Percentiles rank a stretch among this genome's conserved stretches.
Evolutionary conservation across 2,113 vertebrate genomes (phyloP).

Genomic region (Procavia capensis): DNA sequence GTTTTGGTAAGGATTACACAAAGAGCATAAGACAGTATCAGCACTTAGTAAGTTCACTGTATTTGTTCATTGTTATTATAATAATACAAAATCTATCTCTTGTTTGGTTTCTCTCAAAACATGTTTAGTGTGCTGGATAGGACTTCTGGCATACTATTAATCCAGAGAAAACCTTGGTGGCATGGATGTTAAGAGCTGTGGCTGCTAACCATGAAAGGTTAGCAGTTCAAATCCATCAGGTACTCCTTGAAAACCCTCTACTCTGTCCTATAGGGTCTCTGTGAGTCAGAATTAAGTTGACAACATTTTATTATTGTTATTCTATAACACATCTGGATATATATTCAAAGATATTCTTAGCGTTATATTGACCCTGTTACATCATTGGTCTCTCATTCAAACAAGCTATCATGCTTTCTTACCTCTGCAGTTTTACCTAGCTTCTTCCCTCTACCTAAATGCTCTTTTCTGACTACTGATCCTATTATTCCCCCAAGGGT

Average conservation of each 20-base stretch:
- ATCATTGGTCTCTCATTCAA: not conserved
- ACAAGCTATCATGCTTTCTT: not conserved
- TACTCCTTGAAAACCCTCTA: no score
- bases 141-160: not conserved
- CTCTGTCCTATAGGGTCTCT: no score
- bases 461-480: not conserved
- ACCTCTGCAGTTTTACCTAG: not conserved
- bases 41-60: conserved; percentile 1
- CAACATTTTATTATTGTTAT: no score
- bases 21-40: not conserved
- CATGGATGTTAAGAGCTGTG: no score
- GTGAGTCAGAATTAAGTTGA: no score
- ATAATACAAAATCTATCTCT: not conserved
- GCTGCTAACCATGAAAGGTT: no score
- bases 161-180: no score
- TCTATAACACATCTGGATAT: not conserved
- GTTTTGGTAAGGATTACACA: not conserved
- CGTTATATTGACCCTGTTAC: not conserved
- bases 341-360: conserved; percentile 16
- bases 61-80: not conserved
- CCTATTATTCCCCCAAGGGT: not conserved
- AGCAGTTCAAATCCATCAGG: no score
- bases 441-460: not conserved
- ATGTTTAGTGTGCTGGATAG: not conserved
- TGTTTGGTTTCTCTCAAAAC: not conserved